Conservation (phyloP, 2,113 vertebrate genomes). For the Muntiacus reevesi region DNA sequence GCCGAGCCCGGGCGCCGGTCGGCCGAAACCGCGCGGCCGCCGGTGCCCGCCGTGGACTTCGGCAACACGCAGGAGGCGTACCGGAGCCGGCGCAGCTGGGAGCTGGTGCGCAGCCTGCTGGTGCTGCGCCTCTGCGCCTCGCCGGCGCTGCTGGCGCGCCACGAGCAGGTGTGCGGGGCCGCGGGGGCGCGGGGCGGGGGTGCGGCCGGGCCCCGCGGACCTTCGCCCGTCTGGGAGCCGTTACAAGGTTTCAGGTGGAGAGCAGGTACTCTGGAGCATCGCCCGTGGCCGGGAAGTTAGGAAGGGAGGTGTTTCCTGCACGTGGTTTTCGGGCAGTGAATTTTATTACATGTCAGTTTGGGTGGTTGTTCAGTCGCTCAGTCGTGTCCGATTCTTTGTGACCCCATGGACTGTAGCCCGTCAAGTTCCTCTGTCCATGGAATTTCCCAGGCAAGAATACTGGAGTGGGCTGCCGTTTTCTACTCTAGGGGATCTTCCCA, state of each 20-base stretch:
- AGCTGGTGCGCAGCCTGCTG: constrained; percentile 66
- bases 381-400: not conserved
- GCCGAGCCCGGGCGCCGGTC: constrained; percentile 47
- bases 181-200: not conserved
- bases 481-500: not conserved
- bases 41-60: constrained; percentile 55
- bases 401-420: not conserved
- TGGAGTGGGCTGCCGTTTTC: not conserved
- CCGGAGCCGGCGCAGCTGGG: constrained; percentile 65
- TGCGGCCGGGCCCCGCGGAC: not conserved
- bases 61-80: constrained; percentile 57
- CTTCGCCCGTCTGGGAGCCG: not conserved
- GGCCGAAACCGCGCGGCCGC: constrained; percentile 79
- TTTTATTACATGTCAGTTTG: not conserved
- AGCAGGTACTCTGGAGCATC: constrained; percentile 81
- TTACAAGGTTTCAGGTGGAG: constrained; percentile 83
- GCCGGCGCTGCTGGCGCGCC: constrained; percentile 41
- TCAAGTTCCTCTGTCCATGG: not conserved
- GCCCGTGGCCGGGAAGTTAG: constrained; percentile 81
- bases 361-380: not conserved
- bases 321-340: not conserved
- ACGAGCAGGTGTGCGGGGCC: constrained; percentile 61
- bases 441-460: not conserved
- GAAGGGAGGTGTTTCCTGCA: constrained; percentile 76
- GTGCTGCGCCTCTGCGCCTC: constrained; percentile 66